Evolutionary conservation across 1,140 invertebrate genomes (phyloP).

Genomic region (Apis mellifera): DNA sequence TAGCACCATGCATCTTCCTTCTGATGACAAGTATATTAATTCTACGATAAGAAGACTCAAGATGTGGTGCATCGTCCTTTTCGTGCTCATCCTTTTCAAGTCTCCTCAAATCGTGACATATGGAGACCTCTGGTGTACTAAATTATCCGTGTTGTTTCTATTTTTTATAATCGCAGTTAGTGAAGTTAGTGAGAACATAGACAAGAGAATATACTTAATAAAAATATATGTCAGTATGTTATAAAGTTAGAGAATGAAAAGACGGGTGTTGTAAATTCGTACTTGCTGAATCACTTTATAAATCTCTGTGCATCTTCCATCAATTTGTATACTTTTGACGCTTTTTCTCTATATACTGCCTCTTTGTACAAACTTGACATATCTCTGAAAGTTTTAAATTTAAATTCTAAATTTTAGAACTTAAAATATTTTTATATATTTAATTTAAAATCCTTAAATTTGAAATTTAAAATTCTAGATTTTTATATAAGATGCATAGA

Average conservation of each 20-base stretch:
- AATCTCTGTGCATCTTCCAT: background rate
- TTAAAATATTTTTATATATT: no score
- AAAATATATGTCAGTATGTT: slow-evolving; percentile 33
- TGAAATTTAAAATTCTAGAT: background rate
- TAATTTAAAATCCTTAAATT: background rate
- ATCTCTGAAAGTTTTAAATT: background rate
- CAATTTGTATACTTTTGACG: background rate
- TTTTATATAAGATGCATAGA: background rate
- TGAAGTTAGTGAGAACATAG: slow-evolving; percentile 49
- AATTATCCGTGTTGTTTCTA: slow-evolving; percentile 70
- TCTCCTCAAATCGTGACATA: slow-evolving; percentile 13
- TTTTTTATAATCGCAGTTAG: slow-evolving; percentile 72
- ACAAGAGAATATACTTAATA: slow-evolving; percentile 34
- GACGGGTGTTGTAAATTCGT: slow-evolving; percentile 14
- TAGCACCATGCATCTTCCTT: slow-evolving; percentile 47
- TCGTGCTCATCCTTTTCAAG: slow-evolving; percentile 54
- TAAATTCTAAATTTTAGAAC: no score
- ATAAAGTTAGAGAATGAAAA: slow-evolving; percentile 4
- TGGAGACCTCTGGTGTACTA: slow-evolving; percentile 50
- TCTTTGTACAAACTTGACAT: background rate
- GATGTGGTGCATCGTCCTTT: slow-evolving; percentile 6
- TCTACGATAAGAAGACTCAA: slow-evolving; percentile 52
- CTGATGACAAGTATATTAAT: slow-evolving; percentile 50
- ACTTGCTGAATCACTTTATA: background rate
- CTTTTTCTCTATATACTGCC: background rate